These are phyloP conservation scores for Globicephala melas DNA, from an alignment of 2,113 vertebrate species.

Conservation along the genomic window DNA sequence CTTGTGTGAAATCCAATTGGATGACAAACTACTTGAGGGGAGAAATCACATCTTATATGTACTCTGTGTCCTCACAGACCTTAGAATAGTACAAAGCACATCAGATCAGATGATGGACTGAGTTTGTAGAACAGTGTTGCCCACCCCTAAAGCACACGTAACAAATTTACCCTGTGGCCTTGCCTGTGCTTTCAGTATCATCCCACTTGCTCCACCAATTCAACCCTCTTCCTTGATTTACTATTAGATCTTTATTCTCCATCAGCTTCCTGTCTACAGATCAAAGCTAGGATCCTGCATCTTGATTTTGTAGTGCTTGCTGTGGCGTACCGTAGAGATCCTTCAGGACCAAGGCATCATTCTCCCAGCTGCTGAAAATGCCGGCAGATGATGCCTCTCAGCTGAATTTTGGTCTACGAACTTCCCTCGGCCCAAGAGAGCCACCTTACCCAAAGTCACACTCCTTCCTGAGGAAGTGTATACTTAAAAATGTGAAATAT, in stretches of 20 bases:
- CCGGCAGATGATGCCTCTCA: neutral
- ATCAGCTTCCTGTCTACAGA: neutral
- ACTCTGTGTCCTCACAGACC: neutral
- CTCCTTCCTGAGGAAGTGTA: neutral
- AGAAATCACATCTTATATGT: neutral
- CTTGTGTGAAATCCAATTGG: neutral
- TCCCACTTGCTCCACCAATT: neutral
- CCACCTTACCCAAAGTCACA: neutral
- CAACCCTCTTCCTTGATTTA: neutral
- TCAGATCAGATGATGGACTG: neutral
- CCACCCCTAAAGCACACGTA: neutral
- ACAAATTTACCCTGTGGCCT: neutral
- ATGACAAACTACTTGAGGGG: neutral
- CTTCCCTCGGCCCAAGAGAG: neutral
- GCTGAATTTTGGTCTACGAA: neutral
- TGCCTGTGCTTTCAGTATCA: neutral
- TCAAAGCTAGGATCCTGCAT: neutral
- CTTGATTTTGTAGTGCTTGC: neutral
- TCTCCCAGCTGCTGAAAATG: neutral
- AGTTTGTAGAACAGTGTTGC: neutral
- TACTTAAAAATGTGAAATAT: neutral
- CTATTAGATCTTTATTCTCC: neutral
- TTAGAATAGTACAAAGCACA: neutral
- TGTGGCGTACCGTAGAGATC: neutral
- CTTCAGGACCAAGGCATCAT: neutral